phyloP scores from a whole-genome alignment of 2,113 vertebrate genomes.

The Gracilinanus agilis region DNA sequence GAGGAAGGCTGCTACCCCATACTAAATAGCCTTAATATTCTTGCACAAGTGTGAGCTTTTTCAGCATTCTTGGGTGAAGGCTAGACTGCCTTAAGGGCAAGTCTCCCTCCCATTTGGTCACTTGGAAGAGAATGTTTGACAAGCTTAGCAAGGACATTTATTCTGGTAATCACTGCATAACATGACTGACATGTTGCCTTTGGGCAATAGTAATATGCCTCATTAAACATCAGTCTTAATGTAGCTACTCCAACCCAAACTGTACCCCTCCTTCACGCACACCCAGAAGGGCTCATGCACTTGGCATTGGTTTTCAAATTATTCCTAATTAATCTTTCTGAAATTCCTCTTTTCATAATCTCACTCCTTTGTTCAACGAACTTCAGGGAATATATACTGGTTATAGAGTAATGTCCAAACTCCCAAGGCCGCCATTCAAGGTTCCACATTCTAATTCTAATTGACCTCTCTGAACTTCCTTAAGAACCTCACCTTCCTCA shows the following conservation, averaged over 20 bases:
- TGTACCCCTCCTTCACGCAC: not conserved
- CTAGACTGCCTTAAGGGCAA: slow-evolving; percentile 45
- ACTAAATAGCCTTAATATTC: not conserved
- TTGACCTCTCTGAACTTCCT: not conserved
- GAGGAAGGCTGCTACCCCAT: not conserved
- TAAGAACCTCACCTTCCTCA: not conserved
- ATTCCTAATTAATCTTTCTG: slow-evolving; percentile 1
- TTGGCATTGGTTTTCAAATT: not conserved
- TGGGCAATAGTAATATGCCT: slow-evolving; percentile 22
- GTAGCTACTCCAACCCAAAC: not conserved
- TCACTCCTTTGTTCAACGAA: not conserved
- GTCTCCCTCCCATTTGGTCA: slow-evolving; percentile 55
- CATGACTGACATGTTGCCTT: not conserved
- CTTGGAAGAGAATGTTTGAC: slow-evolving; percentile 23
- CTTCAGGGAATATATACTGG: not conserved
- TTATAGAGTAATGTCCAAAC: not conserved
- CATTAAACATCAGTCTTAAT: not conserved
- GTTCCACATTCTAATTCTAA: not conserved
- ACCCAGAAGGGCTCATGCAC: not conserved
- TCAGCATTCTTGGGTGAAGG: slow-evolving; percentile 33
- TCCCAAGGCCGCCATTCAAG: not conserved
- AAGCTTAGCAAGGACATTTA: slow-evolving; percentile 60
- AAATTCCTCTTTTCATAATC: not conserved
- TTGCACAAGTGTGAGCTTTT: not conserved
- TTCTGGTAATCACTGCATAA: slow-evolving; percentile 61